Base-by-base conservation (phyloP, 2,113 vertebrate species). In the Gallinago undulata region DNA sequence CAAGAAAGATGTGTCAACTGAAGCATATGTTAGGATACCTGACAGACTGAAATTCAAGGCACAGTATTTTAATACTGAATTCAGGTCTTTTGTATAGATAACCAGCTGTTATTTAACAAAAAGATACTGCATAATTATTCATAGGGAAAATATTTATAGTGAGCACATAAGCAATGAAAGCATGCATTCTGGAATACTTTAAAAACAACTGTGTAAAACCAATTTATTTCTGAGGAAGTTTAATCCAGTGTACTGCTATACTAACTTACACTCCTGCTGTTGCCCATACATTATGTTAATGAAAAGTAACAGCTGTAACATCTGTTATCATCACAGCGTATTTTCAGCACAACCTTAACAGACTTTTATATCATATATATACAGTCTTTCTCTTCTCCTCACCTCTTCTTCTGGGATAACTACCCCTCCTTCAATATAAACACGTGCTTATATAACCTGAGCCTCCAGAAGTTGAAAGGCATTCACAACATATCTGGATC, bases 281-380 rank as follows among this genome's bases (percentile, higher is more conserved):
- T 96, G 81, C 62, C 84, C 70, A 59, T 93, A 79, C 48, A 45
- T 84, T 84, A 80, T 66, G 80, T 93, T 91, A 66, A 41, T 89
- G 91, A 68, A 82, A 91, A 96, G 66, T 51, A 95, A 83, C 89
- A 95, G 68, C 91, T 94, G 90, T 84, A 96, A 94, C 91, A 94
- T 87, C 91, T 96, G 89, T 67, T 95, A 33, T 72, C 73, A 75
- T 53, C 69, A 53, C 35, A 82, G 74, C 47, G 7, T 68, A 45
- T 82, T 94, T 94, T 93, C 81, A 89, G 74, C 48, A 64, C 69
- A 72, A 16, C 62, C 59, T 94, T 94, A 84, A 60, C 74, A 87
- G 35, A 60, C 16, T 18, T 82, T 94, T 89, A 43, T 81, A 30
- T 33, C 35, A 31, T 87, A 64, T 72, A 68, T 72, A 68, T 67